Conservation (phyloP, 2,888 invertebrate genomes). For the Agelastica alni region DNA sequence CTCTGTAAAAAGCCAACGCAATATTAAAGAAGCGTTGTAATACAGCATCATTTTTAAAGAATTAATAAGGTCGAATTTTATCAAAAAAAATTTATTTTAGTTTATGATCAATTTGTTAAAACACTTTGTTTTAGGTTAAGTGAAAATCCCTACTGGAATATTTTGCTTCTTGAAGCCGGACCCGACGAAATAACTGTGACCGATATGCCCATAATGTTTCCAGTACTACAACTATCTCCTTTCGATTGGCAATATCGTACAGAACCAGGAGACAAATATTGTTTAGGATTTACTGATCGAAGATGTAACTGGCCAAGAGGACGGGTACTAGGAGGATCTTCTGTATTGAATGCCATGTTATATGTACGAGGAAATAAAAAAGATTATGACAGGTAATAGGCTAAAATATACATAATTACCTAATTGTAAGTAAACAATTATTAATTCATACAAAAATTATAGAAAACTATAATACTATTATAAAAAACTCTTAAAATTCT, state of each 20-base stretch:
- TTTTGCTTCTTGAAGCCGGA: constrained; percentile 79
- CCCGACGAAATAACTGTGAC: constrained; percentile 62
- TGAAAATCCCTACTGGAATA: constrained; percentile 70
- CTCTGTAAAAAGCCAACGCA: no score
- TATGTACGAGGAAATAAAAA: constrained; percentile 81
- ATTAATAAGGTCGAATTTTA: no score
- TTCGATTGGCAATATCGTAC: constrained; percentile 82
- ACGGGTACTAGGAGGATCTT: constrained; percentile 79
- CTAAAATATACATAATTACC: no score
- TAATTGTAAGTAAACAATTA: no score
- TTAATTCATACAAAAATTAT: no score
- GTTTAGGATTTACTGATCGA: constrained; percentile 68
- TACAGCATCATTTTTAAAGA: no score
- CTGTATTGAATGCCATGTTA: constrained; percentile 87
- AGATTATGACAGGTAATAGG: constrained; percentile 77
- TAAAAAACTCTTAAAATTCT: no score
- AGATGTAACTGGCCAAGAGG: constrained; percentile 79
- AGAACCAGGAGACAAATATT: constrained; percentile 70
- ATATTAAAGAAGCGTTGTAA: no score
- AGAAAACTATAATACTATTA: no score
- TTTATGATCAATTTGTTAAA: no score
- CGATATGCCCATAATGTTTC: constrained; percentile 74
- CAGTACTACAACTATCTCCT: constrained; percentile 70
- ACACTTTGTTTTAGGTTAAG: constrained; percentile 62
- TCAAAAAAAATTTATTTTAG: no score